Base-by-base conservation (phyloP, 2,113 vertebrate species). In the Cololabis saira region DNA sequence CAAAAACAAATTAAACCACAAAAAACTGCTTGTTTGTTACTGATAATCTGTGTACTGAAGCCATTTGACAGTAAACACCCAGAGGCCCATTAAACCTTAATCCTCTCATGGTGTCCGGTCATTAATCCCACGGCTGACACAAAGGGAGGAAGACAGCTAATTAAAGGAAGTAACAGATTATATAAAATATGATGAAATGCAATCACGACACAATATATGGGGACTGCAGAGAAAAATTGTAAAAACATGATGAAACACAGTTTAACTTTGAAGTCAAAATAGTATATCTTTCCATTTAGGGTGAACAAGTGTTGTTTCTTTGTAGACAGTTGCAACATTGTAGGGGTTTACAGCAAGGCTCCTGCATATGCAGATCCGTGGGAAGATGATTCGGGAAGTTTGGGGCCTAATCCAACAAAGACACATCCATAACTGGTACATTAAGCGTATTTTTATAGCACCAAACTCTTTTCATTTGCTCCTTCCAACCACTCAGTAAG, bases 71-170 rank as follows among this genome's bases (percentile, higher is more conserved):
- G 14, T 52, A 49, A 57, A 52, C 19, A 56, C 68, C 62, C 53
- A 22, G 37, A 47, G 68, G 63, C 24, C 79, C 72, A 82, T 82
- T 82, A 80, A 54, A 22, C 15, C 37, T 82, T 85, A 77, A 80
- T 82, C 80, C 65, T 58, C 55, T 73, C 56, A 58, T 10, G 43
- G 51, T 69, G 63, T 79, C 68, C 33, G 67, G 41, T 57, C 63
- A 75, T 65, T 49, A 69, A 69, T 68, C 72, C 67, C 71, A 27
- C 17, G 15, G 60, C 18, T 57, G 57, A 56, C 44, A 63, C 64
- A 55, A 9, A 60, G 55, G 37, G 42, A 55, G 59, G 54, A 58
- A 52, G 48, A 30, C 48, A 51, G 52, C 49, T 75, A 57, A 80
- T 71, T 71, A 42, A 71, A 71, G 17, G 24, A 60, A 61, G 13